Evolutionary conservation across 2,113 vertebrate species (phyloP).

Genomic region (Misgurnus anguillicaudatus): DNA sequence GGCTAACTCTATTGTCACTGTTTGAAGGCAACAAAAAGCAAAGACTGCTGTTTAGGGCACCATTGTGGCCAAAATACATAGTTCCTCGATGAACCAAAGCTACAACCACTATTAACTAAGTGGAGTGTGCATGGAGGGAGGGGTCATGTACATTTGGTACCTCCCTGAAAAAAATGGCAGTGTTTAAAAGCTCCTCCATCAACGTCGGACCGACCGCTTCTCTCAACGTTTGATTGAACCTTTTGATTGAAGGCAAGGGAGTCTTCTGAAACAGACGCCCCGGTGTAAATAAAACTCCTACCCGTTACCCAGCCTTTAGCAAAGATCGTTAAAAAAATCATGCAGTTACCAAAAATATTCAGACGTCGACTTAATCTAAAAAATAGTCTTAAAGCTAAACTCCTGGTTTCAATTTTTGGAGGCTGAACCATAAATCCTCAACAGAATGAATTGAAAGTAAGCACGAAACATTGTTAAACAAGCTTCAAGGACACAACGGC

Average conservation of each 20-base stretch:
- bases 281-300: slow-evolving; percentile 64
- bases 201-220: slow-evolving; percentile 52
- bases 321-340: slow-evolving; percentile 77
- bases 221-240: slow-evolving; percentile 34
- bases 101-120: slow-evolving; percentile 67
- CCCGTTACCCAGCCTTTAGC: slow-evolving; percentile 61
- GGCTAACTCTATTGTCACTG: slow-evolving; percentile 78
- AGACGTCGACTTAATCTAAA: slow-evolving; percentile 69
- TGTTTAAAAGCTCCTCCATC: slow-evolving; percentile 71
- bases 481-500: slow-evolving; percentile 75
- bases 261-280: slow-evolving; percentile 63
- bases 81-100: slow-evolving; percentile 71
- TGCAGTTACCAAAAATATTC: slow-evolving; percentile 77
- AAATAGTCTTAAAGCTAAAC: slow-evolving; percentile 71
- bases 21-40: slow-evolving; percentile 77
- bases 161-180: slow-evolving; percentile 77
- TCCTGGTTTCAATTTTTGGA: slow-evolving; percentile 46
- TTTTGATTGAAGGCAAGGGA: slow-evolving; percentile 74
- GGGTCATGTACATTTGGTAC: slow-evolving; percentile 54
- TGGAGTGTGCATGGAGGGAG: slow-evolving; percentile 70
- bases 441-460: slow-evolving; percentile 60
- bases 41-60: slow-evolving; percentile 72
- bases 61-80: slow-evolving; percentile 68
- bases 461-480: slow-evolving; percentile 64
- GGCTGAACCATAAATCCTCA: slow-evolving; percentile 55